Evolutionary conservation across 2,888 invertebrate genomes (phyloP).

Genomic region (Uloborus plumipes): DNA sequence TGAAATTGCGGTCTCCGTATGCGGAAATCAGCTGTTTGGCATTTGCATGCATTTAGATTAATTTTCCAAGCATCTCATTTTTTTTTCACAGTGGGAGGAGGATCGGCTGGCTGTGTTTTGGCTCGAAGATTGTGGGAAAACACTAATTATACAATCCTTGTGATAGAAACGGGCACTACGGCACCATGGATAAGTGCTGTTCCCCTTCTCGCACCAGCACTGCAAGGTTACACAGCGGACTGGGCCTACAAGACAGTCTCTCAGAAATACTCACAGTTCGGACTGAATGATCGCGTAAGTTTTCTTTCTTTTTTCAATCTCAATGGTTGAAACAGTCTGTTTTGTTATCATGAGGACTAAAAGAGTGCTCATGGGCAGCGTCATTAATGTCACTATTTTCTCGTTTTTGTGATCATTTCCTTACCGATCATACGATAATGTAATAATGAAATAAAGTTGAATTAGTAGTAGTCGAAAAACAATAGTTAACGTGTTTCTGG

Average conservation of each 20-base stretch:
- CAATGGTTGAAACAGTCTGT: no score
- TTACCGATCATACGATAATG: no score
- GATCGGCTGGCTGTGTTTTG: constrained; percentile 81
- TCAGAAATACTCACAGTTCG: constrained; percentile 79
- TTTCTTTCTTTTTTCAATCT: neutral
- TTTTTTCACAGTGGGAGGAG: constrained; percentile 78
- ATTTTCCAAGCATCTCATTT: constrained; percentile 55
- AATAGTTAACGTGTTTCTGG: no score
- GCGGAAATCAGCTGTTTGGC: no score
- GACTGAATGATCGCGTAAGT: constrained; percentile 77
- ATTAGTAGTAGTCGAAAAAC: no score
- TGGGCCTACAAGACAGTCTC: constrained; percentile 79
- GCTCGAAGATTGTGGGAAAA: constrained; percentile 78
- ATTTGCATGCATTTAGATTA: neutral
- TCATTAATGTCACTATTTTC: no score
- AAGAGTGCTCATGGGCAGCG: no score
- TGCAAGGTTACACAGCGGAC: constrained; percentile 79
- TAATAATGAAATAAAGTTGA: no score
- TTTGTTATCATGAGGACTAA: no score
- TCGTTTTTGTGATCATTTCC: no score
- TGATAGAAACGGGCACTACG: constrained; percentile 81
- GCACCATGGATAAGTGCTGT: constrained; percentile 79
- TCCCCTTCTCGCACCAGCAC: constrained; percentile 79
- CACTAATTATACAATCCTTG: constrained; percentile 75
- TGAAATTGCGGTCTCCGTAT: no score